Evolutionary conservation across 64 coral and sea anemone species (phyloP), one percentile per base, ranked within the genome.

Genomic region (Montipora foliosa): DNA sequence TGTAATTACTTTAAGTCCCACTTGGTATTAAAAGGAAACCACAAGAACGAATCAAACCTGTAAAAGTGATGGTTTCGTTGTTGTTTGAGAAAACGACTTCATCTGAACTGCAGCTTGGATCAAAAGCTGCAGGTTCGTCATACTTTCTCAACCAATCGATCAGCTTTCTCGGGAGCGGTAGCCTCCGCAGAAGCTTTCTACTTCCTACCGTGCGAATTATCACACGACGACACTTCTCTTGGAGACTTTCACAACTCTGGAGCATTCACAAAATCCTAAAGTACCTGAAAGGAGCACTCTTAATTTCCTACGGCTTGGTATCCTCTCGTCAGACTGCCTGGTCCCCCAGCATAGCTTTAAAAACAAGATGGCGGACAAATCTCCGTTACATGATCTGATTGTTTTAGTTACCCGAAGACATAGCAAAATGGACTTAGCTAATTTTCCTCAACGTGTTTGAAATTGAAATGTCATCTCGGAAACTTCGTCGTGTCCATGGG

Each of bases 191-290:
- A 5, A 74, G 87, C 84, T 86, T 98, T 78, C 90, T 98, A 80
- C 96, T 98, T 29, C 96, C 96, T 1, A 92, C 92, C 21, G 96
- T 44, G 6, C 89, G 93, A 37, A 98, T 82, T 13, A 98, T 89
- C 5, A 89, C 96, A 67, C 93, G 89, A 78, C 96, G 92, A 84
- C 96, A 98, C 16, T 84, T 73, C 49, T 89, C 93, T 95, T 95
- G 96, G 85, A 98, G 93, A 89, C 93, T 95, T 74, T 98, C 96
- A 67, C 96, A 98, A n/a, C 52, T 70, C 81, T 83, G 24, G 45
- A 95, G 88, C 96, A 94, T 95, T 77, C 49, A 88, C 16, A 19
- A 74, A 15, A 47, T 13, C 4, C 75, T 77, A 1, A 68, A 19
- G 4, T 68, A 8, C 16, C 8, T 37, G 37, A 37, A 37, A 37